Conservation (phyloP, 2,888 invertebrate genomes). For the Diabrotica balteata region DNA sequence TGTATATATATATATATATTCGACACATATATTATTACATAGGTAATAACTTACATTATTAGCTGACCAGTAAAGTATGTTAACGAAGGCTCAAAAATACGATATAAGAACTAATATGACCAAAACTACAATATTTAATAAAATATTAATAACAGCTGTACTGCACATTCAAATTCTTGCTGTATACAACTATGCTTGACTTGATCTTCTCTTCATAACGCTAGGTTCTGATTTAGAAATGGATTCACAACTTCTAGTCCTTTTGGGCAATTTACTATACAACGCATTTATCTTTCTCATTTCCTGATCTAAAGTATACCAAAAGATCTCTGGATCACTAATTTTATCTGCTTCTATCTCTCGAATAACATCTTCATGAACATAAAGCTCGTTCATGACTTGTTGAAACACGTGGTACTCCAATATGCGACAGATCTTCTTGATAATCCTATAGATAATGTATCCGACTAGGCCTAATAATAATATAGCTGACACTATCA, state of each 20-base stretch:
- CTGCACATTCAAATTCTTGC: background rate
- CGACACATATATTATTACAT: too few species aligned
- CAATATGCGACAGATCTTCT: slow-evolving; percentile 12
- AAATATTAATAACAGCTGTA: too few species aligned
- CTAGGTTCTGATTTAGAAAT: slow-evolving; percentile 1
- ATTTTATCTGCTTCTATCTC: slow-evolving; percentile 27
- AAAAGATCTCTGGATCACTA: slow-evolving; percentile 12
- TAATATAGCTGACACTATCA: slow-evolving; percentile 7
- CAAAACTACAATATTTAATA: too few species aligned
- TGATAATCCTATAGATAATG: slow-evolving; percentile 16
- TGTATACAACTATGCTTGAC: slow-evolving; percentile 10
- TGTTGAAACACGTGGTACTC: slow-evolving; percentile 22
- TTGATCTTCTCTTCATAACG: slow-evolving; percentile 10
- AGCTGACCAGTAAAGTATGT: too few species aligned
- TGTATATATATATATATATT: too few species aligned
- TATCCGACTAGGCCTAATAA: slow-evolving; percentile 5
- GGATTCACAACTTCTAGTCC: slow-evolving; percentile 19
- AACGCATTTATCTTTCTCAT: background rate
- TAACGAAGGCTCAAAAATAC: too few species aligned
- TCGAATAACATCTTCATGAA: slow-evolving; percentile 9
- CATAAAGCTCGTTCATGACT: slow-evolving; percentile 22
- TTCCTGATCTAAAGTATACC: background rate
- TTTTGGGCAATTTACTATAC: background rate
- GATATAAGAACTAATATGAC: too few species aligned
- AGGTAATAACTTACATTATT: too few species aligned